Evolutionary conservation across 2,888 invertebrate genomes (phyloP).

Genomic region (Zele albiditarsus): DNA sequence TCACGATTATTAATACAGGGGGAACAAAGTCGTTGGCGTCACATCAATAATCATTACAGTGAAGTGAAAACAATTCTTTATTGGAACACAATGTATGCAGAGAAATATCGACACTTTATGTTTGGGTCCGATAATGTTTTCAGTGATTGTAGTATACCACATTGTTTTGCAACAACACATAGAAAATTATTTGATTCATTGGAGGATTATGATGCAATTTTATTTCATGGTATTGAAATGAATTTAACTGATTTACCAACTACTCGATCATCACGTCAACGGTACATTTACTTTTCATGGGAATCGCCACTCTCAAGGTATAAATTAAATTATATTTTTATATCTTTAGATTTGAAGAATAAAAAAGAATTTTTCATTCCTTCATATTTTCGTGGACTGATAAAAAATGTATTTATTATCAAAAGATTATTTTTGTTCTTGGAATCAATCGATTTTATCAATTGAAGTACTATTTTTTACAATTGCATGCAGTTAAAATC

Average conservation of each 20-base stretch:
- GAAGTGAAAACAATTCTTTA: constrained; percentile 39
- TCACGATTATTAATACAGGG: neutral
- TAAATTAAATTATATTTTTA: too few relatives aligned
- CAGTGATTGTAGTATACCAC: constrained; percentile 26
- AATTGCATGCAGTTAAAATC: too few relatives aligned
- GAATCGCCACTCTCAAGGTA: constrained; percentile 36
- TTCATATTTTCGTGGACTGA: too few relatives aligned
- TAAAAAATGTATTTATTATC: too few relatives aligned
- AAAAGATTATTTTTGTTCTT: too few relatives aligned
- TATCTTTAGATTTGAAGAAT: too few relatives aligned
- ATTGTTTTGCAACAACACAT: constrained; percentile 38
- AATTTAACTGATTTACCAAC: constrained; percentile 28
- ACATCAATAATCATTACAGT: neutral
- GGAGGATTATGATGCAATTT: constrained; percentile 34
- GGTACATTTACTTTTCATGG: constrained; percentile 39
- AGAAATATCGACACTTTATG: constrained; percentile 35
- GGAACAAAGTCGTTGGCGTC: constrained; percentile 13
- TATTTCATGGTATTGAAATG: constrained; percentile 42
- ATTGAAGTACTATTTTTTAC: too few relatives aligned
- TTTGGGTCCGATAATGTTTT: constrained; percentile 40
- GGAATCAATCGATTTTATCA: too few relatives aligned
- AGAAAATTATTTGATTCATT: constrained; percentile 24
- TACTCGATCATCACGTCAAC: constrained; percentile 20
- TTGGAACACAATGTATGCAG: constrained; percentile 41
- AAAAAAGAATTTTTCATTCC: neutral